Evolutionary conservation across 2,113 vertebrate species (phyloP).

Genomic region (Malaclemys terrapin): DNA sequence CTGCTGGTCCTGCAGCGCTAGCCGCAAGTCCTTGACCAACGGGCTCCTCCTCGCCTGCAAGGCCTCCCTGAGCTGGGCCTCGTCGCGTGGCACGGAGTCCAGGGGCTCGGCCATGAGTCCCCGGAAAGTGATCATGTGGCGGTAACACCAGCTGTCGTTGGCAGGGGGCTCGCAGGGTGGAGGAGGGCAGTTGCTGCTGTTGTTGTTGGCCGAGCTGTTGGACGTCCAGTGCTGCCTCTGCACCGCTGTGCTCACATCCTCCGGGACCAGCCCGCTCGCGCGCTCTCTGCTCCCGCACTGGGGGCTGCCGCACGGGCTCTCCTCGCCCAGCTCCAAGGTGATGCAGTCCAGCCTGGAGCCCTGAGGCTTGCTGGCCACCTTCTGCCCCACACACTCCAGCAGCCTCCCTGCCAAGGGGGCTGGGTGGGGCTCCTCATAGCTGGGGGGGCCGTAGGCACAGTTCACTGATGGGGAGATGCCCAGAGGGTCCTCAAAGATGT

Average conservation of each 20-base stretch:
- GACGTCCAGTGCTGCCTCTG: constrained; percentile 85
- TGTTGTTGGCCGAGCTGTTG: constrained; percentile 91
- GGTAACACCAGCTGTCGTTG: constrained; percentile 69
- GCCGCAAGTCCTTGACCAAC: background rate
- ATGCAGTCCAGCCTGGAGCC: constrained; percentile 3
- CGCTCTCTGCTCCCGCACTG: constrained; percentile 49
- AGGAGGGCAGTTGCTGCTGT: constrained; percentile 69
- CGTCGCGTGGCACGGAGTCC: constrained; percentile 55
- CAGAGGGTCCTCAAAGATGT: constrained; percentile 81
- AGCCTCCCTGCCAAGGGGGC: background rate
- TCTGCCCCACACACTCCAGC: constrained; percentile 38
- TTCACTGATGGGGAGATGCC: constrained; percentile 75
- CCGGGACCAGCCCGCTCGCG: constrained; percentile 67
- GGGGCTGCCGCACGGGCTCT: background rate
- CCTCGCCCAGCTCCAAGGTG: constrained; percentile 14
- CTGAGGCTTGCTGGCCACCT: background rate
- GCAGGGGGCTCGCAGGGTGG: background rate
- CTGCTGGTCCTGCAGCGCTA: constrained; percentile 22
- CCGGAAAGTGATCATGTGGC: constrained; percentile 56
- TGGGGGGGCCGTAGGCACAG: constrained; percentile 13
- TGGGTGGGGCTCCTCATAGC: constrained; percentile 33
- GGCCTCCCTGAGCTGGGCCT: constrained; percentile 42
- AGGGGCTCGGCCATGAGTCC: constrained; percentile 47
- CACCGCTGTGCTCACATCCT: background rate
- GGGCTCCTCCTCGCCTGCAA: background rate